phyloP scores from a whole-genome alignment of 2,797 vertebrate genomes.

The Sebastes hubbsi region DNA sequence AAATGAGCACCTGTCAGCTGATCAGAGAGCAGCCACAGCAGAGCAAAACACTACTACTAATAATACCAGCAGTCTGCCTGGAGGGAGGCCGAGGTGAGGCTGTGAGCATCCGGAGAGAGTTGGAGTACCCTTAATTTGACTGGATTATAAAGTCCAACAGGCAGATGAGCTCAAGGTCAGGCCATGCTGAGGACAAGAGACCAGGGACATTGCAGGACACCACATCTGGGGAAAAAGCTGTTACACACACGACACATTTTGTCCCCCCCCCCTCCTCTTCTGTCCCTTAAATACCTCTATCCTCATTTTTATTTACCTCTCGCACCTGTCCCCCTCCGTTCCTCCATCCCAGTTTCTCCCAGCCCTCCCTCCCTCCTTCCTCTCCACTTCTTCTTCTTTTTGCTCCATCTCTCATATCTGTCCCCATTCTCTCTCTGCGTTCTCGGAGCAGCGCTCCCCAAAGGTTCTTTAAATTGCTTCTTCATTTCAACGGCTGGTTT shows the following conservation, averaged over 20 bases:
- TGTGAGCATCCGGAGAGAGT: neutral
- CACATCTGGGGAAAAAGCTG: neutral
- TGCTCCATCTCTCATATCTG: slow-evolving; percentile 59
- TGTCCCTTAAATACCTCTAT: slow-evolving; percentile 16
- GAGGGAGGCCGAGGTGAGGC: slow-evolving; percentile 12
- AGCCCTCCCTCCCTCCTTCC: neutral
- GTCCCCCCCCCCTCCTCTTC: neutral
- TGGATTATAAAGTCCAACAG: slow-evolving; percentile 35
- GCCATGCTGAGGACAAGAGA: neutral
- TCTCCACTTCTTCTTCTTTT: neutral
- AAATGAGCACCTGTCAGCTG: slow-evolving; percentile 71
- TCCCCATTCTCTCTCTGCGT: slow-evolving; percentile 62
- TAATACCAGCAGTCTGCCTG: slow-evolving; percentile 22
- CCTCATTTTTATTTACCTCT: slow-evolving; percentile 35
- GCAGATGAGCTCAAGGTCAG: slow-evolving; percentile 54
- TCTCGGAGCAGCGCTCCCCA: slow-evolving; percentile 51
- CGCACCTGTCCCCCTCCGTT: slow-evolving; percentile 38
- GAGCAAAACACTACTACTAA: slow-evolving; percentile 31
- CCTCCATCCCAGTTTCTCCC: slow-evolving; percentile 34
- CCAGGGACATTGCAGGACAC: neutral
- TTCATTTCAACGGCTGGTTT: slow-evolving; percentile 64
- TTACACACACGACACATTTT: neutral
- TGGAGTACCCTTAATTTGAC: slow-evolving; percentile 17
- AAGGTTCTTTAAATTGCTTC: slow-evolving; percentile 76
- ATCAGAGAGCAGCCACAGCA: slow-evolving; percentile 34